Percentiles rank a stretch among this genome's conserved stretches.
These are phyloP conservation scores for Epinotia nisella DNA, from an alignment of 2,888 invertebrate species.

Conservation along the genomic window DNA sequence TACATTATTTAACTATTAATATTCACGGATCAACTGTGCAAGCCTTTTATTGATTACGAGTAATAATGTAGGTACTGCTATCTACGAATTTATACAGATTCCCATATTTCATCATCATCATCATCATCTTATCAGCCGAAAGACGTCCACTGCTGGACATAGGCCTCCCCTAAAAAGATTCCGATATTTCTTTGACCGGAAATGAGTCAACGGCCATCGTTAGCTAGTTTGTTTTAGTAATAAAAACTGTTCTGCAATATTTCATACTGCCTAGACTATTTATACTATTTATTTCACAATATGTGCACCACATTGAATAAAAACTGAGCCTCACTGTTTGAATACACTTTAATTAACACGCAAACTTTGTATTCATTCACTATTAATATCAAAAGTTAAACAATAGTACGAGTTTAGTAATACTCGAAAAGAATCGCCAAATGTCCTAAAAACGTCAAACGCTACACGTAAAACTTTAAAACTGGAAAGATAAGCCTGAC, in stretches of 20 bases:
- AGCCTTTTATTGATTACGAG: neutral
- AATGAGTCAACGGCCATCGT: neutral
- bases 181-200: constrained; percentile 7
- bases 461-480: constrained; percentile 63
- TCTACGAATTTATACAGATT: neutral
- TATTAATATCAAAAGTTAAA: neutral
- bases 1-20: too few species aligned
- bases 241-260: constrained; percentile 1
- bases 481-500: constrained; percentile 68
- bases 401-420: too few species aligned
- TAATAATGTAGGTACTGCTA: too few species aligned
- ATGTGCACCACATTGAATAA: neutral
- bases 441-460: constrained; percentile 53
- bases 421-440: constrained; percentile 3
- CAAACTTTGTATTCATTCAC: neutral
- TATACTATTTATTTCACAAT: neutral
- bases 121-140: too few species aligned
- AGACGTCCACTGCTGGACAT: too few species aligned
- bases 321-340: neutral
- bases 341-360: neutral
- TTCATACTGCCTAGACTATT: neutral
- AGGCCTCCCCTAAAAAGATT: too few species aligned
- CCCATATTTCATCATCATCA: too few species aligned
- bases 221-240: neutral
- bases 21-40: neutral